A percentile compares a stretch with the other conserved stretches of the same genome.
Evolutionary conservation across 2,888 invertebrate genomes (phyloP).

Genomic region (Troides helena): DNA sequence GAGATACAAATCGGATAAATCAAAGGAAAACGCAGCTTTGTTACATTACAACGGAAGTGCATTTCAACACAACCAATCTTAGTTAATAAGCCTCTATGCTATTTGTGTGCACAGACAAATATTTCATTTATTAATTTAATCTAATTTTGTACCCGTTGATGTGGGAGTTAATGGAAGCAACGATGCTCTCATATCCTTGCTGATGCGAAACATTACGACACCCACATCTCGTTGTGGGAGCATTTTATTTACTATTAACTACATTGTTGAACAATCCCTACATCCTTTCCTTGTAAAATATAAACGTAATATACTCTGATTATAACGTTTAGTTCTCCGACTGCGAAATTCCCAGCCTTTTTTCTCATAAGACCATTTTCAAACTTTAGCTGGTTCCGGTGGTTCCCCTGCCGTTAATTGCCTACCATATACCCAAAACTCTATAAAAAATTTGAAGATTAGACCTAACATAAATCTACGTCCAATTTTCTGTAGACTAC

Average conservation of each 20-base stretch:
- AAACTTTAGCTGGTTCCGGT: too few species aligned
- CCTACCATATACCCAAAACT: too few species aligned
- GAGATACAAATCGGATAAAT: too few species aligned
- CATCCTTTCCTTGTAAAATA: conserved; percentile 28
- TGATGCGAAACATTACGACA: conserved; percentile 12
- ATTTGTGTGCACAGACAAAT: conserved; percentile 1
- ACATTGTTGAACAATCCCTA: conserved; percentile 22
- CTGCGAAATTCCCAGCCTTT: too few species aligned
- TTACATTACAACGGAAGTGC: background rate
- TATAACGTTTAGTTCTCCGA: background rate
- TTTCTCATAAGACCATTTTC: too few species aligned
- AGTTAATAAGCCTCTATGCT: background rate
- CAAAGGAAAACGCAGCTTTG: background rate
- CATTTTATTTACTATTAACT: conserved; percentile 29
- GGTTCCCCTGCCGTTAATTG: too few species aligned
- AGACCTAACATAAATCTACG: too few species aligned
- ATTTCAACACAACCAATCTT: background rate
- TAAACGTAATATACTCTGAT: conserved; percentile 6
- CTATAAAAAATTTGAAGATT: too few species aligned
- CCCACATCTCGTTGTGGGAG: conserved; percentile 25
- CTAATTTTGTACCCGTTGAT: conserved; percentile 15
- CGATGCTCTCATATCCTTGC: conserved; percentile 30
- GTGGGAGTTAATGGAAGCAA: conserved; percentile 27
- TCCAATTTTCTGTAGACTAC: too few species aligned
- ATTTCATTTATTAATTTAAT: conserved; percentile 28